Conservation (phyloP, 2,888 invertebrate species). For the Cosmopolites sordidus region DNA sequence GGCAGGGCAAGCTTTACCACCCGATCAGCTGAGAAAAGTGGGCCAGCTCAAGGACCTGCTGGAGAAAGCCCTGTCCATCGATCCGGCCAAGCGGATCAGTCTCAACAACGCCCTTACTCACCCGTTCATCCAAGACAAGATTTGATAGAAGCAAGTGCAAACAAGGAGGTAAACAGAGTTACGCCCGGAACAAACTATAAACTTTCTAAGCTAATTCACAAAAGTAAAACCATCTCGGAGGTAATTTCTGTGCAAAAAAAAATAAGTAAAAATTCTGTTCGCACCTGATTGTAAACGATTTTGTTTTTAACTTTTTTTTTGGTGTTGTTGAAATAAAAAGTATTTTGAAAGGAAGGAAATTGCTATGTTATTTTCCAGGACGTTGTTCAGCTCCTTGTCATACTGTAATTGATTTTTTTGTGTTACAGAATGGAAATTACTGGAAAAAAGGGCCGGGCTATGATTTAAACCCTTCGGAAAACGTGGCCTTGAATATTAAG, state of each 20-base stretch:
- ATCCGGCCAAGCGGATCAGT: conserved; percentile 89
- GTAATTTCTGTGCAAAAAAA: too few species aligned
- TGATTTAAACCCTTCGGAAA: conserved; percentile 10
- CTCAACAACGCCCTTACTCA: conserved; percentile 91
- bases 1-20: conserved; percentile 81
- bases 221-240: too few species aligned
- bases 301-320: not conserved
- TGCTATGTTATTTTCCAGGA: not conserved
- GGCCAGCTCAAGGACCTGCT: conserved; percentile 87
- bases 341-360: not conserved
- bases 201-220: too few species aligned
- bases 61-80: conserved; percentile 86
- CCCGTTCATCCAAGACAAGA: conserved; percentile 93
- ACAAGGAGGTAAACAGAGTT: conserved; percentile 16
- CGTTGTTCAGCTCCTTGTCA: not conserved
- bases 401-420: conserved; percentile 8
- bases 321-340: not conserved
- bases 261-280: too few species aligned
- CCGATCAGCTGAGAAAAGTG: conserved; percentile 87
- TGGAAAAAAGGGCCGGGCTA: not conserved
- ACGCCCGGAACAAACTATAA: too few species aligned
- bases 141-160: conserved; percentile 48
- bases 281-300: too few species aligned
- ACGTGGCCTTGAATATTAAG: conserved; percentile 19
- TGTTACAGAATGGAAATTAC: conserved; percentile 23